Conservation (phyloP, 2,888 invertebrate genomes). For the Heteromyza rotundicornis region DNA sequence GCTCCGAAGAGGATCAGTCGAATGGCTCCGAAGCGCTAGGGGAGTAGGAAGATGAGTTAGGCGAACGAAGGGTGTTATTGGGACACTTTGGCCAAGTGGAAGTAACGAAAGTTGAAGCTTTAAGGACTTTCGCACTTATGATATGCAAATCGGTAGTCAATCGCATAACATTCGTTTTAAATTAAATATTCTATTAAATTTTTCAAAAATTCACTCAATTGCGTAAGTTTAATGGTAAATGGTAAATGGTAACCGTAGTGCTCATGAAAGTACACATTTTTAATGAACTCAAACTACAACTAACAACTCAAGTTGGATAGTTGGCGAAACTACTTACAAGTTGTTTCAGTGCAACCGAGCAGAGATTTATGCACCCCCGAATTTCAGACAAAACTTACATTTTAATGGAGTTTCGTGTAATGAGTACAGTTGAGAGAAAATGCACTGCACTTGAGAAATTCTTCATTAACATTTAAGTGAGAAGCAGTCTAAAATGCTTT, state of each 20-base stretch:
- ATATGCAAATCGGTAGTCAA: slow-evolving; percentile 16
- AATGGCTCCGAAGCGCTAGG: no score
- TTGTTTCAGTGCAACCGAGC: neutral
- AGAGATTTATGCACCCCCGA: slow-evolving; percentile 54
- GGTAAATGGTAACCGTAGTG: no score
- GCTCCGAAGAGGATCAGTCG: neutral
- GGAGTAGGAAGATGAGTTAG: no score
- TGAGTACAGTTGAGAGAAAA: slow-evolving; percentile 36
- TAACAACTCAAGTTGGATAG: neutral
- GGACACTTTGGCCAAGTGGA: slow-evolving; percentile 12
- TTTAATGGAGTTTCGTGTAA: slow-evolving; percentile 55
- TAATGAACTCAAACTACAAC: slow-evolving; percentile 27
- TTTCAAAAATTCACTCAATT: no score
- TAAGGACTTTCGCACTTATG: slow-evolving; percentile 6
- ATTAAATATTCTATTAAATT: no score
- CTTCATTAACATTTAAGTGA: no score
- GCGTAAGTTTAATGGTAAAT: no score
- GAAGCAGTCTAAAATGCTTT: no score
- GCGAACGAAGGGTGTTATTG: slow-evolving; percentile 37
- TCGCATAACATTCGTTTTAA: no score
- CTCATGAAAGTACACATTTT: no score
- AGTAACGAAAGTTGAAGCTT: neutral
- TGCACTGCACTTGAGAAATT: no score
- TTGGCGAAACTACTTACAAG: no score
- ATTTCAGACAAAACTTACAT: slow-evolving; percentile 58